Base-by-base conservation (phyloP, 2,113 vertebrate species). In the Muscicapa adusta region DNA sequence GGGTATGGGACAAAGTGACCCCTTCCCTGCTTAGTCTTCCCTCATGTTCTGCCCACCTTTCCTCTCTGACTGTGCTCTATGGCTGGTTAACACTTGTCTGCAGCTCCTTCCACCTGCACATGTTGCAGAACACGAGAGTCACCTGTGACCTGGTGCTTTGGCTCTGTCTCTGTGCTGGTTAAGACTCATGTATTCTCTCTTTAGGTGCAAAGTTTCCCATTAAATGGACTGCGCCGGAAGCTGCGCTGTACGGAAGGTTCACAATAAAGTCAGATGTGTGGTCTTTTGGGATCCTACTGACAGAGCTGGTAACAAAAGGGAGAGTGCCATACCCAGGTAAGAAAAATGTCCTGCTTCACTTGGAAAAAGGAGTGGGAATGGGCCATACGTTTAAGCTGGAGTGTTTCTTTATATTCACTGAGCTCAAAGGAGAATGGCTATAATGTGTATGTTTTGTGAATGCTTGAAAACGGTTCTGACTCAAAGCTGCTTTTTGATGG, bases 221-320 rank as follows among this genome's bases (percentile, higher is more conserved):
- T 53, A 99, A 99, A 97, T 99, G 99, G 99, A 99, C 99, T 0
- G 99, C 99, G 2, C 99, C 99, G 0, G 99, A 99, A 97, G 99
- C 99, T 0, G 99, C 99, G 2, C 97, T 99, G 45, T 99, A 99
- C 6, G 99, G 99, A 70, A 98, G 98, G 97, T 99, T 99, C 98
- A 99, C 99, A 88, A 99, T 99, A 98, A 99, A 99, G 97, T 99
- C 99, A 0, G 99, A 99, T 18, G 99, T 99, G 71, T 99, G 99
- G 99, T 99, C 99, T 25, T 99, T 99, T 61, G 99, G 99, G 70
- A 99, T 99, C 96, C 97, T 99, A 85, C 98, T 99, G 73, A 99
- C 99, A 57, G 99, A 99, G 97, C 98, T 99, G 96, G 99, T 99
- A 94, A 99, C 99, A 82, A 99, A 99, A 98, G 99, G 99, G 68